These are phyloP conservation scores for Carcina quercana DNA, from an alignment of 2,888 invertebrate genomes.

Conservation along the genomic window DNA sequence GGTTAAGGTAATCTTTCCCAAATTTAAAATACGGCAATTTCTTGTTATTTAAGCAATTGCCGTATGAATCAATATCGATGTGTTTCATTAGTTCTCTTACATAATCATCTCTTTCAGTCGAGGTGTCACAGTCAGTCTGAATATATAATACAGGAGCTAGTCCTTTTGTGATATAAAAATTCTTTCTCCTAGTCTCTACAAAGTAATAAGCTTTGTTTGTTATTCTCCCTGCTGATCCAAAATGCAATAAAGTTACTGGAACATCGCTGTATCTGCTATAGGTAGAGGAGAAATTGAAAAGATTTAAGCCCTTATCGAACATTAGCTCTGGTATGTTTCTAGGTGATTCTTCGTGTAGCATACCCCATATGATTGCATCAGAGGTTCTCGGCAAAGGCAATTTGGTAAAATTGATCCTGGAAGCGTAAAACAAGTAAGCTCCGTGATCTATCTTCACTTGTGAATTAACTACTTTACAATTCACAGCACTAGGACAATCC, in stretches of 20 bases:
- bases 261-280: too few relatives aligned
- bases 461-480: too few relatives aligned
- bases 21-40: constrained; percentile 80
- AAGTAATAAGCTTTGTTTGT: constrained; percentile 72
- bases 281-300: constrained; percentile 90
- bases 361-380: too few relatives aligned
- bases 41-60: constrained; percentile 84
- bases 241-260: constrained; percentile 77
- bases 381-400: too few relatives aligned
- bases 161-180: constrained; percentile 57
- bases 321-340: constrained; percentile 81
- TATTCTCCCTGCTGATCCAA: constrained; percentile 72
- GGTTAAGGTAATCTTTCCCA: constrained; percentile 72
- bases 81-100: constrained; percentile 82
- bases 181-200: constrained; percentile 70
- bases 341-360: too few relatives aligned
- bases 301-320: constrained; percentile 71
- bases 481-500: too few relatives aligned
- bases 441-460: too few relatives aligned
- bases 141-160: constrained; percentile 83
- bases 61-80: constrained; percentile 85
- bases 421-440: too few relatives aligned
- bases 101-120: constrained; percentile 84
- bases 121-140: constrained; percentile 87
- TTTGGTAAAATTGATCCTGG: too few relatives aligned